Percentiles rank a stretch among this genome's conserved stretches.
These are phyloP conservation scores for Asobara japonica DNA, from an alignment of 1,140 invertebrate genomes.

Conservation along the genomic window DNA sequence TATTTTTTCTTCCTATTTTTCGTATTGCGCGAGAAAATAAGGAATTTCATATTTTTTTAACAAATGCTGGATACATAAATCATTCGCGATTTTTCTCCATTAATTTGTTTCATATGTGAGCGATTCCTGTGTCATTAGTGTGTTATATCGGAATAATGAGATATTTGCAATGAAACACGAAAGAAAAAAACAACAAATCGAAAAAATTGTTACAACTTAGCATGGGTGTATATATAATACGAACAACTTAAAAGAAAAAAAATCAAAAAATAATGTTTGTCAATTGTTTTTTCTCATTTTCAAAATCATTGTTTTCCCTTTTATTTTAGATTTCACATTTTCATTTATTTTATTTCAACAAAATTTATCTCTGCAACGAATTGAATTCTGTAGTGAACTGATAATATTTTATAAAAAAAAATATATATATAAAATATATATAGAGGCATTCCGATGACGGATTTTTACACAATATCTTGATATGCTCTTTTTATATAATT, in stretches of 20 bases:
- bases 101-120: neutral
- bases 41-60: neutral
- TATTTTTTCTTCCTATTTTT: slow-evolving; percentile 12
- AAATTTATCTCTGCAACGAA: neutral
- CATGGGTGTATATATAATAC: slow-evolving; percentile 35
- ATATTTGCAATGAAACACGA: neutral
- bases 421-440: too few species aligned
- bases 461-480: too few species aligned
- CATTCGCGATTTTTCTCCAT: neutral
- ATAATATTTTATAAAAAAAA: neutral
- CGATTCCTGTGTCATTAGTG: neutral
- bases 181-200: slow-evolving; percentile 8
- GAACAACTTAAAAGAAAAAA: neutral
- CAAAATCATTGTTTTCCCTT: neutral
- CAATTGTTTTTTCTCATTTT: neutral
- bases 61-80: too few species aligned
- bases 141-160: neutral
- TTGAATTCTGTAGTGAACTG: neutral
- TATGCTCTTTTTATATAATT: too few species aligned
- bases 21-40: neutral
- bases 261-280: slow-evolving; percentile 13
- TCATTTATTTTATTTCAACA: neutral
- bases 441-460: neutral
- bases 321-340: neutral
- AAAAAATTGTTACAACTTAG: slow-evolving; percentile 31